Conservation (phyloP, 1,140 invertebrate genomes). For the Lethocerus indicus region DNA sequence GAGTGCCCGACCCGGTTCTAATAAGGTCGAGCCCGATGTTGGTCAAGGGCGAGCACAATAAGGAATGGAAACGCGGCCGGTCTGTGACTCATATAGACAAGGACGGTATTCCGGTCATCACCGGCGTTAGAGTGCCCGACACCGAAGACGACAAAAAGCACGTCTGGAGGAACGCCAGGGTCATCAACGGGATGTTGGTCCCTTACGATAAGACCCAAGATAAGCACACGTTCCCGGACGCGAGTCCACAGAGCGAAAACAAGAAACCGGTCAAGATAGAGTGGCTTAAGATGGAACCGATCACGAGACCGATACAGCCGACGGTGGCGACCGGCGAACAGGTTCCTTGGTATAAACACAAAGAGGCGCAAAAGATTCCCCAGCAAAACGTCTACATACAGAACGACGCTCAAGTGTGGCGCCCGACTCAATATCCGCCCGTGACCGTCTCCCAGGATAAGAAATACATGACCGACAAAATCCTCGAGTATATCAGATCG, state of each 20-base stretch:
- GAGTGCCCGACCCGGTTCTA: conserved; percentile 43
- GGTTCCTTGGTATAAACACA: background rate
- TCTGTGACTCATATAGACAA: conserved; percentile 38
- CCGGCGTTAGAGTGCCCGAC: conserved; percentile 63
- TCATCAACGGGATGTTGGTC: conserved; percentile 56
- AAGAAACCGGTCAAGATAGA: conserved; percentile 1
- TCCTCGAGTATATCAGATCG: conserved; percentile 39
- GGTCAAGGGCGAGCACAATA: conserved; percentile 31
- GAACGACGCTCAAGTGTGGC: no score
- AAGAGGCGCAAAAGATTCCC: background rate
- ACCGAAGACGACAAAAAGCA: conserved; percentile 56
- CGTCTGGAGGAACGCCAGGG: conserved; percentile 68
- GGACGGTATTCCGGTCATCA: conserved; percentile 59
- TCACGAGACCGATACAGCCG: background rate
- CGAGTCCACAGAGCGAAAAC: background rate
- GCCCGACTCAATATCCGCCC: no score
- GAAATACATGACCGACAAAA: conserved; percentile 17
- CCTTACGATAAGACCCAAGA: conserved; percentile 18
- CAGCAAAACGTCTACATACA: background rate
- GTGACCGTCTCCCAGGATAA: no score
- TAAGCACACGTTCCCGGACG: background rate
- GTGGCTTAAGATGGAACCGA: conserved; percentile 16
- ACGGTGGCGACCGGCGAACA: background rate
- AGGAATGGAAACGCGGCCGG: conserved; percentile 28
- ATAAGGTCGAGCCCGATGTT: conserved; percentile 40